Percentiles rank a stretch among this genome's conserved stretches.
Evolutionary conservation across 2,113 vertebrate species (phyloP).

Genomic region (Sorex araneus): DNA sequence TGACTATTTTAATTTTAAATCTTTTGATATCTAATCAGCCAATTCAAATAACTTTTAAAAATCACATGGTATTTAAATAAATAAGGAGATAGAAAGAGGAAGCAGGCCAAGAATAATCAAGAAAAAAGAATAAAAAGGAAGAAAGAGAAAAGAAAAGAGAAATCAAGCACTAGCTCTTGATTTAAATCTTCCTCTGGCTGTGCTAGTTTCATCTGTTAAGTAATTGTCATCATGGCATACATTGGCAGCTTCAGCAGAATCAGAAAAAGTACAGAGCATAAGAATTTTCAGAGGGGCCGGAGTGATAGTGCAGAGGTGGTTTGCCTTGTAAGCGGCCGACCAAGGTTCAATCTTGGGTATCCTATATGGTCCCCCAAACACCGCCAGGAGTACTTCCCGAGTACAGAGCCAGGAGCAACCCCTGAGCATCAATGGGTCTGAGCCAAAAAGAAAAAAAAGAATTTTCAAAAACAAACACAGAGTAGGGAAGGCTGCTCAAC

Average conservation of each 20-base stretch:
- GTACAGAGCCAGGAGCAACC: no score
- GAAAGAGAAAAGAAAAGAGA: neutral
- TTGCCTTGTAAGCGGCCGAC: no score
- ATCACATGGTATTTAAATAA: slow-evolving; percentile 21
- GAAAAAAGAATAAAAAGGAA: slow-evolving; percentile 28
- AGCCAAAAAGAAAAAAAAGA: neutral
- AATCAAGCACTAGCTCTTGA: neutral
- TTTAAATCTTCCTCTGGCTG: neutral
- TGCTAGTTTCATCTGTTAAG: neutral
- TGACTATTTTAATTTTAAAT: slow-evolving; percentile 48
- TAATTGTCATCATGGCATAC: neutral
- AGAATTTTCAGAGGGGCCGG: neutral
- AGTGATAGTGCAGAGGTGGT: no score
- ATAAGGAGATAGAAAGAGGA: slow-evolving; percentile 45
- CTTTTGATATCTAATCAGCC: slow-evolving; percentile 48
- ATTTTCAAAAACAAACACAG: neutral
- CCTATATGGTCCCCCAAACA: no score
- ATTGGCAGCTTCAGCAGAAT: neutral
- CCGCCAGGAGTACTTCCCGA: no score
- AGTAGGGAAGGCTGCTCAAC: no score
- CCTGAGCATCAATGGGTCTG: no score
- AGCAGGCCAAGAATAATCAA: neutral
- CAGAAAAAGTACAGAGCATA: neutral
- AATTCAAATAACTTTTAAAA: slow-evolving; percentile 36
- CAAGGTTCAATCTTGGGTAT: no score